These are phyloP conservation scores for Sminthopsis crassicaudata DNA, from an alignment of 2,113 vertebrate species.

Conservation along the genomic window DNA sequence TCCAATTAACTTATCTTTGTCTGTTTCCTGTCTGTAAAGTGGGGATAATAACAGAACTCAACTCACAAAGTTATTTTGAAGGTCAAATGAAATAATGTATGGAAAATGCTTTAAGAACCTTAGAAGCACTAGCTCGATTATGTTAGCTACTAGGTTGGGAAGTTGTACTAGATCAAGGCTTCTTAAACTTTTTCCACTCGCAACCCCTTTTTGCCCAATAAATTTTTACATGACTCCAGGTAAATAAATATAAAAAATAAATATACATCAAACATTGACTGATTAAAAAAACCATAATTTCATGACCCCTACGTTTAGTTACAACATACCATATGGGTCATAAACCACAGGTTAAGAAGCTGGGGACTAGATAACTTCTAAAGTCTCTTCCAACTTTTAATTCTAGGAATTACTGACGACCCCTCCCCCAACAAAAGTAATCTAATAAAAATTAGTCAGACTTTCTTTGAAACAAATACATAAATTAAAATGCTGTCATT, in stretches of 20 bases:
- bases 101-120: not conserved
- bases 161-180: not conserved
- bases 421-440: not conserved
- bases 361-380: not conserved
- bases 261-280: too few relatives aligned
- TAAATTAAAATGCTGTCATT: slow-evolving; percentile 28
- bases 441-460: not conserved
- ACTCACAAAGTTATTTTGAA: not conserved
- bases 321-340: too few relatives aligned
- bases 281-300: too few relatives aligned
- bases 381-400: not conserved
- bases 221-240: too few relatives aligned
- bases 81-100: not conserved
- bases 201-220: too few relatives aligned
- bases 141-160: not conserved
- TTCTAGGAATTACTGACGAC: not conserved
- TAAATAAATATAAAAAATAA: too few relatives aligned
- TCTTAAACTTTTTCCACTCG: too few relatives aligned
- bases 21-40: not conserved
- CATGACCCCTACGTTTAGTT: too few relatives aligned
- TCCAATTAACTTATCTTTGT: not conserved
- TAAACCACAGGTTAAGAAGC: too few relatives aligned
- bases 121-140: not conserved
- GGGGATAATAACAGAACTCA: not conserved
- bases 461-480: slow-evolving; percentile 53